Base-by-base conservation (phyloP, 2,797 vertebrate genomes). In the Leptoclinus maculatus region DNA sequence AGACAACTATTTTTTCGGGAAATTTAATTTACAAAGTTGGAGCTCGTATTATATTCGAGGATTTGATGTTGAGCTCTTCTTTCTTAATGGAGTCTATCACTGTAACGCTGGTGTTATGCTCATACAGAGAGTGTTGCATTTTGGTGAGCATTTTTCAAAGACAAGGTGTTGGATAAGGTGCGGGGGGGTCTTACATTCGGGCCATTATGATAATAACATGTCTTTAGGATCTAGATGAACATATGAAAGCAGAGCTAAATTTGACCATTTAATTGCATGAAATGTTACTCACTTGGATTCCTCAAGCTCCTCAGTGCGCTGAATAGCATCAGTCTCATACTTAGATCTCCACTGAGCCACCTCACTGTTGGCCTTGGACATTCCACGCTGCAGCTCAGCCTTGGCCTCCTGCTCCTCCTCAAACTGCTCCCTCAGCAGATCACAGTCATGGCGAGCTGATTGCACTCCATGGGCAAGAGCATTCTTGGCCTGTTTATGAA, bases 261-360 rank as follows among this genome's bases (percentile, higher is more conserved):
- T 7, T 39, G 32, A 1, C 0, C 14, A 11, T 66, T 74, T 13
- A 1, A 47, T 19, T 56, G 7, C 54, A 39, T 56, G 16, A n/a
- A 63, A 62, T 54, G 41, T 11, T 19, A 83, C 85, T 84, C 29
- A 91, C 94, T 94, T 91, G 73, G 88, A 10, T 65, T 90, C 85
- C 70, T 88, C 87, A 70, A 89, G 87, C 76, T 90, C 89, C 78
- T 90, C 89, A 69, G 85, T 89, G 49, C 88, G 92, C 93, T 96
- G 96, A 78, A 96, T 96, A 14, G 95, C 96, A 1, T 97, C 96
- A 0, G 96, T 97, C 87, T 96, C 96, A 7, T 96, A 97, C 88
- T 96, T 97, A 54, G 91, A 88, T 89, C 96, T 96, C 96, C 96
- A 97, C 83, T 96, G 95, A 80, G 96, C 96, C 84, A 97, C 96